phyloP scores from a whole-genome alignment of 2,113 vertebrate species.

The Manacus vitellinus region DNA sequence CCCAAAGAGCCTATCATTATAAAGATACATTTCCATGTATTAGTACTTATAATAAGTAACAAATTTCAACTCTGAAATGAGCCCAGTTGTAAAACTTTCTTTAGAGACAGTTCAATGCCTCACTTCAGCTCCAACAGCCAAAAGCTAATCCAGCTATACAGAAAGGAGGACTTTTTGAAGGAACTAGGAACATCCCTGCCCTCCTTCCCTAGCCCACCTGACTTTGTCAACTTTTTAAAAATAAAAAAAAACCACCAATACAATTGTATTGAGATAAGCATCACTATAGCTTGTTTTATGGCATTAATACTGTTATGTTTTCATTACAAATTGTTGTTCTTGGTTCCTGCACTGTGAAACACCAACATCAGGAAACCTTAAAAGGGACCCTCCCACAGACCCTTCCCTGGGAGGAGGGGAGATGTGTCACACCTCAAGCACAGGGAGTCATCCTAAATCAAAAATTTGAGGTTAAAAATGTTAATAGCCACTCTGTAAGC shows the following conservation, averaged over 20 bases:
- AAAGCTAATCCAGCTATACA: background rate
- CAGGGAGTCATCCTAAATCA: background rate
- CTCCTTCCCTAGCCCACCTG: background rate
- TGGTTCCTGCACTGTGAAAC: background rate
- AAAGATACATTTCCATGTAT: background rate
- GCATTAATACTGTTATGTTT: no score
- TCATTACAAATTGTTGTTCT: no score
- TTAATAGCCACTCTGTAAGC: background rate
- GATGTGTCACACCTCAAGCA: background rate
- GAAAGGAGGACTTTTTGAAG: accelerated
- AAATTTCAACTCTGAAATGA: background rate
- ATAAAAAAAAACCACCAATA: background rate
- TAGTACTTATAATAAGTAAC: background rate
- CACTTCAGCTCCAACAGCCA: background rate
- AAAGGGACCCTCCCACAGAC: background rate
- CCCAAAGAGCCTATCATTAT: background rate
- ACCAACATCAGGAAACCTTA: background rate
- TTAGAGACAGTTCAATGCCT: background rate
- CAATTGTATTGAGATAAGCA: no score
- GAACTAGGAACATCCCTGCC: background rate
- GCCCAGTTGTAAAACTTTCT: background rate
- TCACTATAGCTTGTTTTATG: no score
- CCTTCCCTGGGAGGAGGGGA: background rate
- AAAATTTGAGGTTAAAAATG: background rate
- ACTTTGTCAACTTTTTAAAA: background rate